phyloP scores from a whole-genome alignment of 2,888 invertebrate species.

The Aleiodes leptofemur region DNA sequence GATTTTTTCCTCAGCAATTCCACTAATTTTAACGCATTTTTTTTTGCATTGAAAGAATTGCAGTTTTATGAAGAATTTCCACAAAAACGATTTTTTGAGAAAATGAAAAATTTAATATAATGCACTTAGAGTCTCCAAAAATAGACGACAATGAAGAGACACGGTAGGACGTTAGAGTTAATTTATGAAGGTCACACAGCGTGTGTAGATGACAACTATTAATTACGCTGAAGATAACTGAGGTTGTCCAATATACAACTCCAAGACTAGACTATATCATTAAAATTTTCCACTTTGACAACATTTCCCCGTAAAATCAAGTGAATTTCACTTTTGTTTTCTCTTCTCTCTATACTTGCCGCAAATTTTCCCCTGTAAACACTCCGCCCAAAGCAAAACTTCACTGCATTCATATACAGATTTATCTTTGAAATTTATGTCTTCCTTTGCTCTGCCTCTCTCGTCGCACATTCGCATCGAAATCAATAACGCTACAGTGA shows the following conservation, averaged over 20 bases:
- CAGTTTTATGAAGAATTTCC: background rate
- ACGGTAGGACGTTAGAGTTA: constrained; percentile 49
- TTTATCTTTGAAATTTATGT: constrained; percentile 4
- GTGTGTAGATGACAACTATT: constrained; percentile 65
- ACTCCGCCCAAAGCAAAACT: background rate
- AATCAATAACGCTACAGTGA: no score
- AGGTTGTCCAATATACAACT: constrained; percentile 10
- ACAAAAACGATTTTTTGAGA: background rate
- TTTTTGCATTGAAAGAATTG: no score
- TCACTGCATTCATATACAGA: background rate
- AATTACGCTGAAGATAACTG: constrained; percentile 57
- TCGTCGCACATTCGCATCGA: no score
- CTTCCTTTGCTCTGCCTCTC: background rate
- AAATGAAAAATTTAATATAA: background rate
- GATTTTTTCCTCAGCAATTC: no score
- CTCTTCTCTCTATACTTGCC: background rate
- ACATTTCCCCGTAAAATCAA: background rate
- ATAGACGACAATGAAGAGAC: constrained; percentile 31
- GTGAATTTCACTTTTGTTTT: background rate
- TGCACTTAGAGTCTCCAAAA: constrained; percentile 24
- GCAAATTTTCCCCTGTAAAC: no score
- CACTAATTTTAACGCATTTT: no score
- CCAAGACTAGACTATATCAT: no score
- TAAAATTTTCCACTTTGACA: no score
- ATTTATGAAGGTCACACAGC: constrained; percentile 63